These are phyloP conservation scores for Tetropium fuscum DNA, from an alignment of 2,888 invertebrate species.

Conservation along the genomic window DNA sequence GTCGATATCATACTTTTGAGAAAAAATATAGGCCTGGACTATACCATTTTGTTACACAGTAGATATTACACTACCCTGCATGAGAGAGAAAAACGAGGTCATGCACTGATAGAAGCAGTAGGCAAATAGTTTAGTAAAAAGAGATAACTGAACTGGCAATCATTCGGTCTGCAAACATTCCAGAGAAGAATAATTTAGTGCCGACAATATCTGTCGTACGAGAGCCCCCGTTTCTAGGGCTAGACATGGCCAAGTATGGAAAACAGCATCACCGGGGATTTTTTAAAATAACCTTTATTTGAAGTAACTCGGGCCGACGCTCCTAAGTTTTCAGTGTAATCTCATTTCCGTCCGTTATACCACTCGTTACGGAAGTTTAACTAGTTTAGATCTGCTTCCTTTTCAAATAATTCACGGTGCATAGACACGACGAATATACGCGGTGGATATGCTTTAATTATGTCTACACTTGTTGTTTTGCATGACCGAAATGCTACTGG, in stretches of 20 bases:
- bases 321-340: slow-evolving; percentile 25
- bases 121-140: background rate
- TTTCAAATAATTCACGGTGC: slow-evolving; percentile 40
- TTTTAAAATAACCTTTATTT: slow-evolving; percentile 3
- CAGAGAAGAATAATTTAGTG: slow-evolving; percentile 35
- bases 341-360: slow-evolving; percentile 34
- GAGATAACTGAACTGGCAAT: too few species aligned
- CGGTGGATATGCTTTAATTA: slow-evolving; percentile 15
- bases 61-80: too few species aligned
- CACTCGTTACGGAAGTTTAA: slow-evolving; percentile 33
- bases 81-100: too few species aligned
- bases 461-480: slow-evolving; percentile 10
- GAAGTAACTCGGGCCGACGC: background rate
- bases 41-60: too few species aligned
- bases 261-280: background rate
- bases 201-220: slow-evolving; percentile 33
- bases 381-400: slow-evolving; percentile 36
- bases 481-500: slow-evolving; percentile 1
- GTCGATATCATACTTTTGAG: too few species aligned
- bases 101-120: too few species aligned
- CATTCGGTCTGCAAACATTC: slow-evolving; percentile 32
- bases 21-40: too few species aligned
- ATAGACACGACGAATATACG: slow-evolving; percentile 5
- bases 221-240: slow-evolving; percentile 18
- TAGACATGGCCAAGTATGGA: slow-evolving; percentile 23